Conservation (phyloP, 2,797 vertebrate genomes). For the Rhincodon typus region DNA sequence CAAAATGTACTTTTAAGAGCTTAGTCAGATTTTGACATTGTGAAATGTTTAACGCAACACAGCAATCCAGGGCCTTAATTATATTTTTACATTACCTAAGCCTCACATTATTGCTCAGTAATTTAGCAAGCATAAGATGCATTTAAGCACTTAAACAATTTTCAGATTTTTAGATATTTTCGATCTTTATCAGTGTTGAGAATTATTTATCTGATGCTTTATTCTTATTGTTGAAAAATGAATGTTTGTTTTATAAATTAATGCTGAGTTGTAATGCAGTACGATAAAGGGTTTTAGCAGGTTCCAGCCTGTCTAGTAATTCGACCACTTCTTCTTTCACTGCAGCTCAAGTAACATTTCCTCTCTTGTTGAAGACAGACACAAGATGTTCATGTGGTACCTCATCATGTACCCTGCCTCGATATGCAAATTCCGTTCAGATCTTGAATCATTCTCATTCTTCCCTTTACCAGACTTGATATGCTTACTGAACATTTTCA, state of each 20-base stretch:
- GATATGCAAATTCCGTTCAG: no score
- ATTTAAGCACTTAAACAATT: background rate
- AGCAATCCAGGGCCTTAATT: background rate
- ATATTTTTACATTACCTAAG: background rate
- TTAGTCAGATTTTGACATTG: background rate
- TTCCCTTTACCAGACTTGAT: no score
- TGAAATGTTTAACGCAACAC: background rate
- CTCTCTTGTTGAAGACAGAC: no score
- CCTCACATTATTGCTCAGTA: background rate
- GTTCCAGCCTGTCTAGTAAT: no score
- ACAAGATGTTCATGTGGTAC: no score
- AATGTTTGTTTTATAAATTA: background rate
- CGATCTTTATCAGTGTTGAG: background rate
- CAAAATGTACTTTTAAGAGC: background rate
- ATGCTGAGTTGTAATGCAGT: background rate
- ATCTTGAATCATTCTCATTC: no score
- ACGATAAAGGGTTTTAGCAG: background rate
- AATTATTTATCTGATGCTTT: background rate
- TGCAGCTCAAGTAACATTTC: no score
- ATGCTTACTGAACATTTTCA: no score
- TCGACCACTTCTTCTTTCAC: no score
- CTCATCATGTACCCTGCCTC: no score
- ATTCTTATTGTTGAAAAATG: background rate
- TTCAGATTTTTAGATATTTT: background rate
- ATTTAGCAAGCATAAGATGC: background rate